Base-by-base conservation (phyloP, 2,888 invertebrate species). In the Therioaphis trifolii region DNA sequence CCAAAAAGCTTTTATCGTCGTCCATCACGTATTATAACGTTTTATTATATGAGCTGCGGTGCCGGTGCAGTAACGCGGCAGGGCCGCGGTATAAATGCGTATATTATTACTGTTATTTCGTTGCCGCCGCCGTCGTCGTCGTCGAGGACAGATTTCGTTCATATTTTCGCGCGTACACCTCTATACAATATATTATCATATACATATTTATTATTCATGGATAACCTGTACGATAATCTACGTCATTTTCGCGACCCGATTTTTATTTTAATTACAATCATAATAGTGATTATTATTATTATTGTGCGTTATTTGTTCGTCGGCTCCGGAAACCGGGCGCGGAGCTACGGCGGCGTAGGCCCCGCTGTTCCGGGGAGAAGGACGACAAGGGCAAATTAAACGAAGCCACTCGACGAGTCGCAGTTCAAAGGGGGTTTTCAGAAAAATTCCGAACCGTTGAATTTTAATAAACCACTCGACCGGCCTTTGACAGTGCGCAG, bases 391-490 rank as follows among this genome's bases (percentile, higher is more conserved):
- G 49, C 82, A 52, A 82, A 82, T 82, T 82, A 82, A 82, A 82
- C 82, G 82, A 82, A 63, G 63, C 74, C 74, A 74, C 74, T 82
- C 63, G 40, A 82, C 69, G 35, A 3, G 7, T 7, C 35, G 9
- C 55, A 52, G 52, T 74, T 82, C 82, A 82, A 82, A 82, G 72
- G 35, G 61, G 61, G 24, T 82, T 66, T 52, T 24, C 61, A 15
- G 61, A 61, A 61, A n/a, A 80, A 80, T 72, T 71, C 71, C 63
- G 27, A 74, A 74, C 35, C 72, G 74, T 74, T 82, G 82, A 52
- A 74, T 82, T 82, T 82, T 82, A 82, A 82, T 74, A 74, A 74
- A 72, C 82, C 82, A 82, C 82, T 82, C 63, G 74, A 66, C 71
- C 40, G 74, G 61, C 82, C 82, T 82, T 82, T 82, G 82, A 82